Conservation (phyloP, 2,113 vertebrate genomes). For the Amblyopsis rosae region DNA sequence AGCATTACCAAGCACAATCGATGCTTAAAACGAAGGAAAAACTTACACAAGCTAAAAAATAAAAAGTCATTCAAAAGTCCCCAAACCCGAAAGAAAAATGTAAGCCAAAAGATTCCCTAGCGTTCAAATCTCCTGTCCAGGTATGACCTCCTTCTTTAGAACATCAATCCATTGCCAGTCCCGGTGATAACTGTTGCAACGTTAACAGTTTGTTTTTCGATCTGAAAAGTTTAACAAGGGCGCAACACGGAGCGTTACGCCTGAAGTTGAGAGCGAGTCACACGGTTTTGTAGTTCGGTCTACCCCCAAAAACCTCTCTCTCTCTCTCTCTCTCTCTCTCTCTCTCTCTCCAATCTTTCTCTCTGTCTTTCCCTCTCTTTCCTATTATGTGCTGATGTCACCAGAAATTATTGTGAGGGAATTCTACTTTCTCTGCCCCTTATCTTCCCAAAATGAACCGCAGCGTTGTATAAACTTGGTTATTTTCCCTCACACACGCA, state of each 20-base stretch:
- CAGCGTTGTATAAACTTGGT: slow-evolving; percentile 7
- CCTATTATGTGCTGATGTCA: slow-evolving; percentile 75
- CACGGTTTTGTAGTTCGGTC: slow-evolving; percentile 65
- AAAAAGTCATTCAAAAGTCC: background rate
- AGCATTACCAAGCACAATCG: slow-evolving; percentile 50
- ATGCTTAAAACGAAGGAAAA: slow-evolving; percentile 48
- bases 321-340: slow-evolving; percentile 37
- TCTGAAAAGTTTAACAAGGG: slow-evolving; percentile 61
- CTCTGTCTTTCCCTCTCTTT: slow-evolving; percentile 8
- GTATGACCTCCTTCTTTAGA: slow-evolving; percentile 48
- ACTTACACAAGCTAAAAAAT: slow-evolving; percentile 21
- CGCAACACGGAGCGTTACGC: slow-evolving; percentile 61
- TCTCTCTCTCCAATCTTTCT: slow-evolving; percentile 5
- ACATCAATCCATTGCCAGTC: background rate
- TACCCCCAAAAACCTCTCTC: slow-evolving; percentile 69
- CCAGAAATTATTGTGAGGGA: slow-evolving; percentile 29
- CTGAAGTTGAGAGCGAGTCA: slow-evolving; percentile 58
- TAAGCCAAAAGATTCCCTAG: slow-evolving; percentile 21
- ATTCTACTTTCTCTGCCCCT: slow-evolving; percentile 48
- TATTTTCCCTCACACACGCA: slow-evolving; percentile 45
- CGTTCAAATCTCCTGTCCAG: slow-evolving; percentile 42
- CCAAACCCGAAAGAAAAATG: slow-evolving; percentile 10
- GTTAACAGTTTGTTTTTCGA: slow-evolving; percentile 31
- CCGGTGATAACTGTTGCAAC: background rate
- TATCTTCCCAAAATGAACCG: slow-evolving; percentile 21